A percentile compares a stretch with the other conserved stretches of the same genome.
Evolutionary conservation across 2,797 vertebrate species (phyloP).

Genomic region (Myotis myotis): DNA sequence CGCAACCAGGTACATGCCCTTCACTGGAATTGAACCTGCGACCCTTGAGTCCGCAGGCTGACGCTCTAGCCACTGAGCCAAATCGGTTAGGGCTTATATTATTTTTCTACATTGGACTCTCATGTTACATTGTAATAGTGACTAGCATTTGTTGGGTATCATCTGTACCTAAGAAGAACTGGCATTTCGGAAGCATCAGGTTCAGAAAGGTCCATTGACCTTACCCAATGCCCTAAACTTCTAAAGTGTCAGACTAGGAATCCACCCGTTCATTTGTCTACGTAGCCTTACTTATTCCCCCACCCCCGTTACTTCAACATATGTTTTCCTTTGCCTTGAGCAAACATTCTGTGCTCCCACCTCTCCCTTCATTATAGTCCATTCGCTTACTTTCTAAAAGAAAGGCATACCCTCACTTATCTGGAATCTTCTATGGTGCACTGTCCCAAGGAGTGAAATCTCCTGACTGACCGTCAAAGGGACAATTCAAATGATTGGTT

Average conservation of each 20-base stretch:
- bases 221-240: background rate
- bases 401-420: background rate
- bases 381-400: background rate
- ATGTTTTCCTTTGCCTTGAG: background rate
- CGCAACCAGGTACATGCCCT: too few species aligned
- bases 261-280: background rate
- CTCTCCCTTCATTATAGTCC: background rate
- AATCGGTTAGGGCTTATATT: background rate
- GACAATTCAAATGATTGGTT: background rate
- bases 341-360: background rate
- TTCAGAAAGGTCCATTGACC: background rate
- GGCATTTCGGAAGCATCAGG: background rate
- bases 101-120: background rate
- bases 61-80: too few species aligned
- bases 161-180: background rate
- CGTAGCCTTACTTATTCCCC: background rate
- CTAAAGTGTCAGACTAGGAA: background rate
- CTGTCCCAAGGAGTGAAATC: background rate
- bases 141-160: background rate
- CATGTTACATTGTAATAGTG: background rate
- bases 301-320: background rate
- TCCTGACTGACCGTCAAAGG: background rate
- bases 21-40: too few species aligned
- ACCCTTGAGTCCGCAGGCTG: too few species aligned
- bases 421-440: background rate